Evolutionary conservation across 2,797 vertebrate species (phyloP), one percentile per base, ranked within the genome.

Genomic region (Pogoniulus pusillus): DNA sequence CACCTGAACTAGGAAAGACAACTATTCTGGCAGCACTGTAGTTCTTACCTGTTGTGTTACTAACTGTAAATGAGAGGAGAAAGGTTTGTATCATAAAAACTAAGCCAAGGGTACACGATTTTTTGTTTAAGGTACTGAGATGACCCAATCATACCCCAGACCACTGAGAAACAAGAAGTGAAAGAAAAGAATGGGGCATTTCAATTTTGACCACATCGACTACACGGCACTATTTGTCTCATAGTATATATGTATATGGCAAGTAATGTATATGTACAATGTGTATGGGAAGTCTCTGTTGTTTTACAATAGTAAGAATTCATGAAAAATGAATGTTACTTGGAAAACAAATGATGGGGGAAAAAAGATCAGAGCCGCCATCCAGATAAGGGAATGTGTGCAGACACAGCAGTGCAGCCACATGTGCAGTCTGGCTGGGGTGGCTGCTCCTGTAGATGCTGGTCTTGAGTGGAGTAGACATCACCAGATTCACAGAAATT

Each of bases 291-390:
- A 29, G 4, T 2, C 4, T 65, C 14, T 3, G 0, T n/a, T 53
- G 57, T 8, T 35, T 70, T 59, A n/a, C 10, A 80, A 39, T 20
- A 53, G 15, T 29, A 60, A 89, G 34, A 72, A 62, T 10, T 71
- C 20, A 34, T 57, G 16, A 78, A 75, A 74, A 83, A 30, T 15
- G 4, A 5, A 22, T 7, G 2, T 22, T 30, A 1, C 0, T 71
- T 22, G 11, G 18, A 24, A 7, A 69, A 8, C 0, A 18, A 32
- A 49, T 45, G 9, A 32, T 10, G 10, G 2, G 5, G 3, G 10
- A 32, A 68, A 23, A 27, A 29, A 24, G 30, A 1, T 43, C 1
- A 0, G 26, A 84, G 27, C 22, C 17, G 18, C 3, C 0, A 0
- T 35, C 26, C n/a, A 29, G 30, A 15, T 69, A 34, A 1, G 3